Evolutionary conservation across 2,797 vertebrate genomes (phyloP).

Genomic region (Tragopan temminckii): DNA sequence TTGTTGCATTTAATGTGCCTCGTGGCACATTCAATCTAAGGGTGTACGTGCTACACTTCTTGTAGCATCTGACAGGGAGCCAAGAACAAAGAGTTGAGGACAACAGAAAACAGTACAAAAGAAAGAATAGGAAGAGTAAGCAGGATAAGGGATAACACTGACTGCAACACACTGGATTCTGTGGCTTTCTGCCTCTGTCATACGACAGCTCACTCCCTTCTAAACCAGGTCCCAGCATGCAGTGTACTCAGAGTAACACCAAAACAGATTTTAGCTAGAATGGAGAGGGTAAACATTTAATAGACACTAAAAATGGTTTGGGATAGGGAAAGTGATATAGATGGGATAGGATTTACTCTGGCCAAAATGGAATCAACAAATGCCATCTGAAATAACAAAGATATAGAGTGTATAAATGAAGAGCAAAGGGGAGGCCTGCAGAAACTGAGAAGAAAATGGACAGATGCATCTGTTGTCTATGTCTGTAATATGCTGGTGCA

Average conservation of each 20-base stretch:
- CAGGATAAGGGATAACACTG: neutral
- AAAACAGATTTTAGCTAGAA: neutral
- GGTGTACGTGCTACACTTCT: neutral
- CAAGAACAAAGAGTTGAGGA: neutral
- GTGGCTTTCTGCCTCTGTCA: neutral
- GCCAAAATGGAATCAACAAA: neutral
- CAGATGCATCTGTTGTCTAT: neutral
- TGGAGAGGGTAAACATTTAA: neutral
- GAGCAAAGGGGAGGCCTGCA: neutral
- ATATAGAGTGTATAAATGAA: neutral
- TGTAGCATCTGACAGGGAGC: neutral
- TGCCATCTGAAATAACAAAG: neutral
- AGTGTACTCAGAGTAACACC: neutral
- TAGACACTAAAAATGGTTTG: neutral
- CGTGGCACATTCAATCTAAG: neutral
- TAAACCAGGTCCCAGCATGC: neutral
- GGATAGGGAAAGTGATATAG: neutral
- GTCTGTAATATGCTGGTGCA: neutral
- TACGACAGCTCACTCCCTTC: neutral
- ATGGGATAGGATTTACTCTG: neutral
- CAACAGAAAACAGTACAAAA: neutral
- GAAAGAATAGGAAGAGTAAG: neutral
- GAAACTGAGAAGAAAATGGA: neutral
- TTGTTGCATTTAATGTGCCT: neutral
- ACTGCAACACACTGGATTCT: neutral